Evolutionary conservation across 2,797 vertebrate species (phyloP).

Genomic region (Heterohyrax brucei): DNA sequence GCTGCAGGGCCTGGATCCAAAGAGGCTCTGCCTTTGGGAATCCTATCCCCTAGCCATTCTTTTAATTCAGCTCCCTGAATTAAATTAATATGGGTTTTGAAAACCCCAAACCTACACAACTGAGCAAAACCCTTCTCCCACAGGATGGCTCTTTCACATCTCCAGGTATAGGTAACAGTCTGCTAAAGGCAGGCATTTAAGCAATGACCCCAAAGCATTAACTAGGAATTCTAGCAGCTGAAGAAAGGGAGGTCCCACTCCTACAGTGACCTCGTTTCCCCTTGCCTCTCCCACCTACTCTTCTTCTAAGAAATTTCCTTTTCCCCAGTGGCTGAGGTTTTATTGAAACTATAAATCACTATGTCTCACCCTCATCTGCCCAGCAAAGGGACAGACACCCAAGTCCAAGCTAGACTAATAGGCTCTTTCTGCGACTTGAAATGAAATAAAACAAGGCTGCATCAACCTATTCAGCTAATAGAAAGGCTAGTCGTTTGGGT

Average conservation of each 20-base stretch:
- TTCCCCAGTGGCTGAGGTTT: background rate
- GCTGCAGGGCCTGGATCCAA: background rate
- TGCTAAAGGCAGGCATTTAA: background rate
- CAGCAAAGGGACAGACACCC: background rate
- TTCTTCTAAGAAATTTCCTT: background rate
- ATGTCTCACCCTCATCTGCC: background rate
- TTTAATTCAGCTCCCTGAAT: background rate
- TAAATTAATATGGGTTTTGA: constrained; percentile 46
- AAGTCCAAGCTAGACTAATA: background rate
- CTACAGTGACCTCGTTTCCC: no score
- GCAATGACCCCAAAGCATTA: background rate
- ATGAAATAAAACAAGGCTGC: background rate
- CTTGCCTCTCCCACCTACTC: background rate
- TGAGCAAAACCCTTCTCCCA: background rate
- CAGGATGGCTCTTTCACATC: background rate
- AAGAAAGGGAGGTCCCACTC: background rate
- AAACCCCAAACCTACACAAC: background rate
- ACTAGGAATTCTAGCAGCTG: background rate
- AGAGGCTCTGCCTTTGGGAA: background rate
- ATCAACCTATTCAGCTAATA: background rate
- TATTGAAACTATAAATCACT: background rate
- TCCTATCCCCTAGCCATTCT: background rate
- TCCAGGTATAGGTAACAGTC: background rate
- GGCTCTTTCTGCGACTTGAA: background rate
- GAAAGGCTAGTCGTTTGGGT: background rate